Conservation (phyloP, 2,113 vertebrate species). For the Sinocyclocheilus grahami region DNA sequence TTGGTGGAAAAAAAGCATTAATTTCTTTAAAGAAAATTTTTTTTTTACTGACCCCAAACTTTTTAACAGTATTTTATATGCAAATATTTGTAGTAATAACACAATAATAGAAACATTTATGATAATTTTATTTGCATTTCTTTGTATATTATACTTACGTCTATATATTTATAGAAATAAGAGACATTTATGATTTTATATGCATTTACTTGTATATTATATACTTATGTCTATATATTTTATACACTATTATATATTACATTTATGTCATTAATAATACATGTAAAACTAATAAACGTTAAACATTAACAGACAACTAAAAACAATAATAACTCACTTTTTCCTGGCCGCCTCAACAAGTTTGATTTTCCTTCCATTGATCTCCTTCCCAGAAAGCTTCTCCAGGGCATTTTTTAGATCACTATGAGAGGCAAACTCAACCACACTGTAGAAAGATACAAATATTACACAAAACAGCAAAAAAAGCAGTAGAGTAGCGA, state of each 20-base stretch:
- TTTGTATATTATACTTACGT: neutral
- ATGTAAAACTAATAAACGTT: neutral
- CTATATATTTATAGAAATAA: neutral
- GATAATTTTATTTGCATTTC: neutral
- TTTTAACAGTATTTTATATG: neutral
- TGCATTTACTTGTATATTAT: neutral
- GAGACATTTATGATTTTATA: neutral
- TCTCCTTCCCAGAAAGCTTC: slow-evolving; percentile 96
- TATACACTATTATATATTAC: neutral
- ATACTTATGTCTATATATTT: neutral
- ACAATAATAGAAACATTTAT: neutral
- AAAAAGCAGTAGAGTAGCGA: neutral
- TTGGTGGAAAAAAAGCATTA: neutral
- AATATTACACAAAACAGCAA: neutral
- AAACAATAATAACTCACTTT: slow-evolving; percentile 76
- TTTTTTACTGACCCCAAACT: neutral
- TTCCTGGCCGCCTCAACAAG: slow-evolving; percentile 92
- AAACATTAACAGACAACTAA: neutral
- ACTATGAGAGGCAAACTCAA: slow-evolving; percentile 95
- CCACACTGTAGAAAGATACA: slow-evolving; percentile 78
- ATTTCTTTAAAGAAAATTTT: no score
- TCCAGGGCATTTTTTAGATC: slow-evolving; percentile 97
- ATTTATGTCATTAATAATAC: neutral
- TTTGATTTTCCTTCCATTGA: slow-evolving; percentile 97
- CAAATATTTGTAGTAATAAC: neutral